Base-by-base conservation (phyloP, 1,140 invertebrate genomes). In the Brachionus koreanus region DNA sequence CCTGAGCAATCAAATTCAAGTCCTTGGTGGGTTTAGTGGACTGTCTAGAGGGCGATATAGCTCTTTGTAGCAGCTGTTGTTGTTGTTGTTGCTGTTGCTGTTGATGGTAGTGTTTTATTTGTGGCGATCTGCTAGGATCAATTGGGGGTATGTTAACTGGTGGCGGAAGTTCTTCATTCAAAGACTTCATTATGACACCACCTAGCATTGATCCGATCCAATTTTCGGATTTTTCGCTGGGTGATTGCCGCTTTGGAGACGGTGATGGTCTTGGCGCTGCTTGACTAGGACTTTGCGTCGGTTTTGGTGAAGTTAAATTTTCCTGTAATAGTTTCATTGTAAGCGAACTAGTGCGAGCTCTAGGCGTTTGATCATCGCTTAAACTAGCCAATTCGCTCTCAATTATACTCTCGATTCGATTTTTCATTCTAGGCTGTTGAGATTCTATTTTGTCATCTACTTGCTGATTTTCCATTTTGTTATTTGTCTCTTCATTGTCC, bases 141-240 rank as follows among this genome's bases (percentile, higher is more conserved):
- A 63, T 25, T 7, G 35, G 13, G 3, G 76, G 76, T 42, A 79
- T 79, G 19, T 25, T 37, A 0, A 79, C 52, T 23, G 76, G 76
- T 9, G 76, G 76, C n/a, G 76, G 76, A 1, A 79, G 76, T 1
- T 79, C 76, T 43, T 79, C 76, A 37, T 79, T 65, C 5, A 79
- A 35, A 19, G 76, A 79, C 19, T 61, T 79, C 23, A 61, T 61
- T 5, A 79, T 79, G 13, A 79, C 19, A 12, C 76, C 76, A 23
- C 76, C 49, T n/a, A 79, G 35, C 76, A 79, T 79, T 5, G 69
- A 74, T 29, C 69, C 69, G 4, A 74, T 74, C 69, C 69, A 74
- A 42, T 42, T 72, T 23, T 74, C 69, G 16, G 9, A 35, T 69
- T 19, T 35, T n/a, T 69, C 35, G 12, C 3, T 25, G 5, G 69